phyloP scores from a whole-genome alignment of 2,113 vertebrate species.

The Pterocles burchelli region DNA sequence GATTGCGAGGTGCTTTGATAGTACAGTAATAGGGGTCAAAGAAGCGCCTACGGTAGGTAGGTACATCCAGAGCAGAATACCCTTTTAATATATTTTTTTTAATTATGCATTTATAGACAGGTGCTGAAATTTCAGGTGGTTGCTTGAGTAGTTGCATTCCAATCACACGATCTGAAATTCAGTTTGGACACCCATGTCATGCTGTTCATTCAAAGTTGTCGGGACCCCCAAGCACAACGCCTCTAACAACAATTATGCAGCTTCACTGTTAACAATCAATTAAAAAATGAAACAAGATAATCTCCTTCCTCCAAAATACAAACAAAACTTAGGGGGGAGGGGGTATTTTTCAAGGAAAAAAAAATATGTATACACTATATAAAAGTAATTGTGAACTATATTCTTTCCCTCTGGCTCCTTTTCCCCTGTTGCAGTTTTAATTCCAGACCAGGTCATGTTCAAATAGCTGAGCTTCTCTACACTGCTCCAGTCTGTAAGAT shows the following conservation, averaged over 20 bases:
- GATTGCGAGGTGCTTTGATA: constrained; percentile 33
- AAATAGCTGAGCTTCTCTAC: not conserved
- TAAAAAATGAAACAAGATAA: not conserved
- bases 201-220: not conserved
- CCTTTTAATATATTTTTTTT: not conserved
- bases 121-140: not conserved
- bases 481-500: not conserved
- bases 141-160: not conserved
- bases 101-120: not conserved
- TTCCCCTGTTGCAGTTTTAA: not conserved
- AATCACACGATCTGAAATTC: not conserved
- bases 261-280: not conserved
- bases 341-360: not conserved
- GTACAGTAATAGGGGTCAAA: constrained; percentile 31
- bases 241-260: not conserved
- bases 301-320: not conserved
- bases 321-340: not conserved
- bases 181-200: not conserved
- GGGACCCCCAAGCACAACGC: not conserved
- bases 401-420: not conserved
- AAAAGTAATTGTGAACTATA: not conserved
- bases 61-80: not conserved
- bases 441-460: not conserved
- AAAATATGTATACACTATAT: not conserved
- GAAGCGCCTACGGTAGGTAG: not conserved